Evolutionary conservation across 1,140 invertebrate genomes (phyloP).

Genomic region (Drosophila ambigua): DNA sequence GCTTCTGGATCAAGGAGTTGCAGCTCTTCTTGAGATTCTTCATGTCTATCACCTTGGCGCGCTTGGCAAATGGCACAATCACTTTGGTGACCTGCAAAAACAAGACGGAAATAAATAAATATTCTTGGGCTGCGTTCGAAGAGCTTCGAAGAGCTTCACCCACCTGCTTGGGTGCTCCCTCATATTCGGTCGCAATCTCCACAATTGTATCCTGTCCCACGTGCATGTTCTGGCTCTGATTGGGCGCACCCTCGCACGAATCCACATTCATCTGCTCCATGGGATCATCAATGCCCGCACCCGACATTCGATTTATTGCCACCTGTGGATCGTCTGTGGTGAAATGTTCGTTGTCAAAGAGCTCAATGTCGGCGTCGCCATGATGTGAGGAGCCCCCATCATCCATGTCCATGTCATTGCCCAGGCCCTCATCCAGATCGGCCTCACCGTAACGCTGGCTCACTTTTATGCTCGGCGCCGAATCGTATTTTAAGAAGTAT

Average conservation of each 20-base stretch:
- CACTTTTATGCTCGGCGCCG: slow-evolving; percentile 66
- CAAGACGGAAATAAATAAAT: not conserved
- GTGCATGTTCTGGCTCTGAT: slow-evolving; percentile 9
- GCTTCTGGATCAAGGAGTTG: slow-evolving; percentile 85
- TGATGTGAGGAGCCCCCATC: slow-evolving; percentile 29
- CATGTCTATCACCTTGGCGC: slow-evolving; percentile 91
- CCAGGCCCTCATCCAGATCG: slow-evolving; percentile 43
- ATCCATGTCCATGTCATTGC: slow-evolving; percentile 31
- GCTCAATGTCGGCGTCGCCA: slow-evolving; percentile 46
- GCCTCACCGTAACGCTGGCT: slow-evolving; percentile 31
- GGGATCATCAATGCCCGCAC: not conserved
- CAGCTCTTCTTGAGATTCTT: slow-evolving; percentile 87
- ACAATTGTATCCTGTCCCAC: slow-evolving; percentile 60
- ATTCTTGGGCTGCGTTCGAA: no score
- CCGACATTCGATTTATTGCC: slow-evolving; percentile 21
- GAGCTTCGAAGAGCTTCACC: not conserved
- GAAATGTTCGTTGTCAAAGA: slow-evolving; percentile 66
- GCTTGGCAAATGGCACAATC: slow-evolving; percentile 88
- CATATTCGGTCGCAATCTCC: slow-evolving; percentile 78
- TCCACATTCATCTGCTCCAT: slow-evolving; percentile 70
- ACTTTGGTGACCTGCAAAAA: slow-evolving; percentile 85
- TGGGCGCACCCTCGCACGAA: not conserved
- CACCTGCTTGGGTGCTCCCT: slow-evolving; percentile 77
- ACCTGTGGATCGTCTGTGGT: slow-evolving; percentile 22
- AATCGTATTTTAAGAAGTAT: slow-evolving; percentile 61